These are phyloP conservation scores for Brachypodius melanocephalos DNA, from an alignment of 2,113 vertebrate genomes.

Conservation along the genomic window DNA sequence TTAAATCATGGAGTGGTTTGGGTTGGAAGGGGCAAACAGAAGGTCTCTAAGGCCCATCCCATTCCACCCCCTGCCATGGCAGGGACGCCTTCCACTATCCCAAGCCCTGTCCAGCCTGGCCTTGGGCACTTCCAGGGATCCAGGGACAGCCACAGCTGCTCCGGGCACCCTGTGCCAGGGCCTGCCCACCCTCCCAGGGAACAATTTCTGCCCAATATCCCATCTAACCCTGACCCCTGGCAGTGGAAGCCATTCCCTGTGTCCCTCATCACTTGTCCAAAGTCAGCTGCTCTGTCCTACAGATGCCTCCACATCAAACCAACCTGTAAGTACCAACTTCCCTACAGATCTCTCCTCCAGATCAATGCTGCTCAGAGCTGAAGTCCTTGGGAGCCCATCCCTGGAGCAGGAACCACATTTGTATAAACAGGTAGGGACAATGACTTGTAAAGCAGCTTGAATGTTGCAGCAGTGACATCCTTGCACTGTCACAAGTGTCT, in stretches of 20 bases:
- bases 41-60: neutral
- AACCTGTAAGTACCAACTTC: neutral
- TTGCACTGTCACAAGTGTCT: neutral
- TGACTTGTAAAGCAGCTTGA: neutral
- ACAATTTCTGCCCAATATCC: neutral
- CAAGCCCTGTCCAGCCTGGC: neutral
- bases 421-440: neutral
- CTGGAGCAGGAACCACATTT: neutral
- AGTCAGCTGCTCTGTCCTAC: neutral
- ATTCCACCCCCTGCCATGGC: neutral
- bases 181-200: rapidly evolving
- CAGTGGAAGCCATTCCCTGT: neutral
- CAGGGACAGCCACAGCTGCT: neutral
- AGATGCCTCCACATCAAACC: neutral
- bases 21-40: neutral
- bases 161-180: neutral
- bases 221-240: neutral
- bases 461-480: neutral
- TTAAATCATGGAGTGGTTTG: neutral
- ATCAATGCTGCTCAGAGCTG: neutral
- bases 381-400: neutral
- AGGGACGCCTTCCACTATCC: neutral
- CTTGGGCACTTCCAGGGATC: neutral
- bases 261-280: neutral
- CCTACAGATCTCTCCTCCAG: neutral